Base-by-base conservation (phyloP, 2,797 vertebrate genomes). In the Phataginus tricuspis region DNA sequence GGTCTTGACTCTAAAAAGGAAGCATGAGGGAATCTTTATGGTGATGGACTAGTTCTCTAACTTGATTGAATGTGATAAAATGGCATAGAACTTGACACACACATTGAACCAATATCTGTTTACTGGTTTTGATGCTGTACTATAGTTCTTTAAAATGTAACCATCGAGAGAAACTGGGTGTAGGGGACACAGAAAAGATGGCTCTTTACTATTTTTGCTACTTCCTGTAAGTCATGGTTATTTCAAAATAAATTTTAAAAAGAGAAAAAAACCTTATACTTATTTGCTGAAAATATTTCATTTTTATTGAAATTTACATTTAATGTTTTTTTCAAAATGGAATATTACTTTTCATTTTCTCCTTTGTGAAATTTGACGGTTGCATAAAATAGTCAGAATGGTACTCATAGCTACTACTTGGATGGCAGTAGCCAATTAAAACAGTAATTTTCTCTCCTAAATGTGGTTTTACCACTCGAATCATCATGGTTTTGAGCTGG, bases 11-110 rank as follows among this genome's bases (percentile, higher is more conserved):
- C 37, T 77, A 55, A 91, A 61, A 68, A 71, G 19, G 39, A 84
- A 80, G 84, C 59, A 63, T 27, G 29, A 49, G 85, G 39, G 18
- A 64, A 63, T 84, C 71, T 95, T 87, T 92, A 77, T 92, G 80
- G 31, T 25, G 72, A 82, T 84, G 31, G 72, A 95, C 63, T 69
- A 86, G 80, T 87, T 95, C 34, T 95, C 16, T 49, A 49, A 95
- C 55, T 95, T 96, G 61, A 83, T 86, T 95, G 84, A 37, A 75
- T 27, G 14, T 68, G 59, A 75, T 90, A 86, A 91, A 64, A 92
- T 77, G 37, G 18, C 49, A 53, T 16, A 77, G 84, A 88, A 86
- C 19, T 78, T 18, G 29, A 86, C 11, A 61, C 31, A 77, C 1
- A 8, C 14, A 2, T 75, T 89, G 64, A 95, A 66, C 7, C 18